A percentile compares a stretch with the other conserved stretches of the same genome.
phyloP scores from a whole-genome alignment of 2,888 invertebrate genomes.

The Pyrocoelia pectoralis region DNA sequence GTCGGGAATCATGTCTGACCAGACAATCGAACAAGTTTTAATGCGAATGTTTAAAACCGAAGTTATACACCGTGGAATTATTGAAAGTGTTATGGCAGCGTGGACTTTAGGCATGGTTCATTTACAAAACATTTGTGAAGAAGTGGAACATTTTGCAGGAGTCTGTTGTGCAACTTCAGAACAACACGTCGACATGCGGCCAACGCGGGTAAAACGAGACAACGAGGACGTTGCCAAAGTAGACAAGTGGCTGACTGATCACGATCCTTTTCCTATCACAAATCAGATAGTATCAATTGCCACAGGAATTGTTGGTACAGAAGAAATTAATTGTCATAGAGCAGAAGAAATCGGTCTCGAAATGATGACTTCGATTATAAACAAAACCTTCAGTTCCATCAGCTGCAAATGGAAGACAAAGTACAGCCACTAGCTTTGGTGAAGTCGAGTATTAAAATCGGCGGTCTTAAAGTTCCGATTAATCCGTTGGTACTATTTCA shows the following conservation, averaged over 20 bases:
- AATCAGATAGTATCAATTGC: not conserved
- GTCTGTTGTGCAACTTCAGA: constrained; percentile 16
- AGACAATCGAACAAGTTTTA: constrained; percentile 31
- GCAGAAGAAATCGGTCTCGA: not conserved
- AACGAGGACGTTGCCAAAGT: constrained; percentile 15
- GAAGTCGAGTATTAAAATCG: not conserved
- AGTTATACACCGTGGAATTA: not conserved
- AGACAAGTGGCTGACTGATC: not conserved
- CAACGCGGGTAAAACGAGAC: constrained; percentile 22
- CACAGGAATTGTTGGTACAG: not conserved
- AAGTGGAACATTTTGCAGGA: constrained; percentile 17
- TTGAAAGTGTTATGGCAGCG: constrained; percentile 3
- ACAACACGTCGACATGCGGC: constrained; percentile 7
- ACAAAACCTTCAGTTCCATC: not conserved
- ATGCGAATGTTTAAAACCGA: constrained; percentile 43
- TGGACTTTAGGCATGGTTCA: constrained; percentile 17
- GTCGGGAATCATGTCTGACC: constrained; percentile 40
- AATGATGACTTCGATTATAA: not conserved
- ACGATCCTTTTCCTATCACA: constrained; percentile 6
- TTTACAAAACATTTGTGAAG: constrained; percentile 10
- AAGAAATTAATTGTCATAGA: not conserved
- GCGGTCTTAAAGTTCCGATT: not conserved
- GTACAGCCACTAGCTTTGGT: not conserved
- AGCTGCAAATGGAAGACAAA: not conserved
- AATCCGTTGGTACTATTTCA: constrained; percentile 5